Evolutionary conservation across 1,140 invertebrate genomes (phyloP), one percentile per base, ranked within the genome.

Genomic region (Mya arenaria): DNA sequence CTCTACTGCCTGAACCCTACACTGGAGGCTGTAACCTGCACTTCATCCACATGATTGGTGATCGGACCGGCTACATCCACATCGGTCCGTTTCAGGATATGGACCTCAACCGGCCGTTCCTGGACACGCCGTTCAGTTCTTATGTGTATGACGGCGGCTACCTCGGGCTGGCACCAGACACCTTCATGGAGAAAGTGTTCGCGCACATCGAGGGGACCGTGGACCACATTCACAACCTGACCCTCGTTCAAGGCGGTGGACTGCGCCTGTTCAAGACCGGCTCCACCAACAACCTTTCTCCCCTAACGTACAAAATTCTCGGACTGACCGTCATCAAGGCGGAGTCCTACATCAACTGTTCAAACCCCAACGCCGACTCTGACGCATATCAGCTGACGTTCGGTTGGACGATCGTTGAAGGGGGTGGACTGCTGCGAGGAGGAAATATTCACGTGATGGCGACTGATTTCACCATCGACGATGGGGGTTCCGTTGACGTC

Each of bases 21-120:
- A 69, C 52, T 23, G 73, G 73, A 0, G 85, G 88, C 0, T 82
- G 81, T 37, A 85, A 85, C 58, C 41, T 90, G 23, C 83, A 87
- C 73, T 90, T 90, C 78, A 58, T 13, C 15, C 84, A 89, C 78
- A 90, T 90, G 88, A 90, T 90, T 62, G 89, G 89, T 23, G 89
- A 90, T 66, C 52, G 89, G 36, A 87, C 82, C 19, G 89, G 89
- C 0, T 84, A 65, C 36, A 65, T 90, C 25, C 89, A 90, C 65
- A 73, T 90, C 65, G 89, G 89, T 36, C 88, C 88, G 32, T 36
- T 86, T 63, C 89, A 90, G 72, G 60, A 79, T 13, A 86, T 90
- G 88, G 87, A 90, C 66, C 56, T 90, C 23, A 80, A 80, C 19
- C 58, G 89, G 39, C 30, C 66, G 2, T 85, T 87, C 66, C 79